Evolutionary conservation across 2,113 vertebrate species (phyloP).

Genomic region (Indri indri): DNA sequence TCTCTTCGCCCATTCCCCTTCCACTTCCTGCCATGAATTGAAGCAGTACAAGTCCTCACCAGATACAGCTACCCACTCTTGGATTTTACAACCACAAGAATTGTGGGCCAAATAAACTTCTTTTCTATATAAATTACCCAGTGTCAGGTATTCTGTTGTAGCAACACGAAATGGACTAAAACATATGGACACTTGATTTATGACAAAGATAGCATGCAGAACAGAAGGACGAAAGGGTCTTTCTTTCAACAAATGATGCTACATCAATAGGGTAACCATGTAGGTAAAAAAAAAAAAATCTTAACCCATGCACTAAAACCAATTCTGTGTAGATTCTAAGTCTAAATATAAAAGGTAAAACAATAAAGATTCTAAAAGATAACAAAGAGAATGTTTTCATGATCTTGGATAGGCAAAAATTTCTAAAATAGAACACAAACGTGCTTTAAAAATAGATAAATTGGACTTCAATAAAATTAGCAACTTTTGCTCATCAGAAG

Average conservation of each 20-base stretch:
- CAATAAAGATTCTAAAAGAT: neutral
- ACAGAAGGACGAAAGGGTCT: neutral
- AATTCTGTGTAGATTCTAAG: neutral
- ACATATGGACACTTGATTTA: neutral
- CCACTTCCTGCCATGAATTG: neutral
- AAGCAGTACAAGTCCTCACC: neutral
- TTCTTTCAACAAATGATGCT: neutral
- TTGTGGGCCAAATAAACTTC: neutral
- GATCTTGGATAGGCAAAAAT: neutral
- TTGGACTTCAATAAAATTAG: neutral
- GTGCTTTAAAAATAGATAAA: neutral
- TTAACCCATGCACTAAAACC: neutral
- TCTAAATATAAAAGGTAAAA: neutral
- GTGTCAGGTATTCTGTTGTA: neutral
- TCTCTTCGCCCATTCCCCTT: neutral
- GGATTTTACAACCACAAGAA: neutral
- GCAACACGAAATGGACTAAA: neutral
- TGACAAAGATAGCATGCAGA: neutral
- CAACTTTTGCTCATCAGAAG: neutral
- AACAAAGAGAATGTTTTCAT: neutral
- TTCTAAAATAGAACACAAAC: neutral
- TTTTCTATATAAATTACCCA: neutral
- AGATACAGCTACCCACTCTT: neutral
- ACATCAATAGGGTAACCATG: neutral
- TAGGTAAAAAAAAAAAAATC: neutral